phyloP scores from a whole-genome alignment of 2,888 invertebrate genomes.

The Apamea crenata region DNA sequence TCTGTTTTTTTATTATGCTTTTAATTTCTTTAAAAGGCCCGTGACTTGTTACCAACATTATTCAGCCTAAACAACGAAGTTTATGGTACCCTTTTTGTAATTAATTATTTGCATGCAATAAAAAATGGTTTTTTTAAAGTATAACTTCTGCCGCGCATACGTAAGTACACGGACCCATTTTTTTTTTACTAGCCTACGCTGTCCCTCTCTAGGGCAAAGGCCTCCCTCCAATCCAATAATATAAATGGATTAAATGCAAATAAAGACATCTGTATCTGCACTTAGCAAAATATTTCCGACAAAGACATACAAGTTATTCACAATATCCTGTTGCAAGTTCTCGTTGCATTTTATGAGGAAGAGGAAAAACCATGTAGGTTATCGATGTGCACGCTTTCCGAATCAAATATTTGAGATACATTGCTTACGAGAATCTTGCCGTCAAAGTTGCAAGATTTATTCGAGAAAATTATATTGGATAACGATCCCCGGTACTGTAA shows the following conservation, averaged over 20 bases:
- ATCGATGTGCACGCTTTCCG: slow-evolving; percentile 24
- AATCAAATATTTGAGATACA: slow-evolving; percentile 37
- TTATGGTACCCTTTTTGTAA: too few relatives aligned
- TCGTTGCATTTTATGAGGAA: slow-evolving; percentile 55
- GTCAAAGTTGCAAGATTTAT: background rate
- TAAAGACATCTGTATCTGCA: background rate
- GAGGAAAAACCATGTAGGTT: slow-evolving; percentile 43
- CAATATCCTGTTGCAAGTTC: slow-evolving; percentile 40
- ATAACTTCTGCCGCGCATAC: too few relatives aligned
- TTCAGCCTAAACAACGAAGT: too few relatives aligned
- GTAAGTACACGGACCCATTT: too few relatives aligned
- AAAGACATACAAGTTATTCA: background rate
- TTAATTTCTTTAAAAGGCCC: too few relatives aligned
- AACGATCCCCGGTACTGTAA: background rate
- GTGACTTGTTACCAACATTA: too few relatives aligned
- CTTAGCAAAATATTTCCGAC: background rate
- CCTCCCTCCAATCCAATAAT: too few relatives aligned
- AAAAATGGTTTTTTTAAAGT: too few relatives aligned
- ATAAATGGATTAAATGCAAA: background rate
- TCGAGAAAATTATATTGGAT: background rate
- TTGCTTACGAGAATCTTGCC: slow-evolving; percentile 28
- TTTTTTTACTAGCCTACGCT: too few relatives aligned
- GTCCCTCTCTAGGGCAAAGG: too few relatives aligned
- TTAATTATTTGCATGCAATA: too few relatives aligned
- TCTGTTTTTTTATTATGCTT: too few relatives aligned